These are phyloP conservation scores for Scotopteryx bipunctaria DNA, from an alignment of 2,888 invertebrate species.

Conservation along the genomic window DNA sequence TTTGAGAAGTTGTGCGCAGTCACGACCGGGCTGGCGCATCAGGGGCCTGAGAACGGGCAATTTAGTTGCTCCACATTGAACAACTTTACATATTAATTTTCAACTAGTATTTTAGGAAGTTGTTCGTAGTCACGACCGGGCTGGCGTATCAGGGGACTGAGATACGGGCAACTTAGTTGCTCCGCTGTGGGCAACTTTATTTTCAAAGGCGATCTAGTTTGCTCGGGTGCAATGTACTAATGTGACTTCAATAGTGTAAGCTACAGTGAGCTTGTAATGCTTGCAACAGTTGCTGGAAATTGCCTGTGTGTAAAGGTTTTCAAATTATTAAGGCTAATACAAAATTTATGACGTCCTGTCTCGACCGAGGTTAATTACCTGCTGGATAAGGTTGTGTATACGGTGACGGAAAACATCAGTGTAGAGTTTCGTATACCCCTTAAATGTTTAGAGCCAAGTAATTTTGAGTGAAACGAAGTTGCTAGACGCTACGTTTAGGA, in stretches of 20 bases:
- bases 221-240: too few relatives aligned
- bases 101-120: conserved; percentile 15
- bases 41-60: not conserved
- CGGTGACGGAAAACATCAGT: conserved; percentile 2
- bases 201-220: too few relatives aligned
- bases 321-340: conserved; percentile 51
- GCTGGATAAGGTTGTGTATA: not conserved
- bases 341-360: conserved; percentile 45
- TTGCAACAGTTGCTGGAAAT: not conserved
- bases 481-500: too few relatives aligned
- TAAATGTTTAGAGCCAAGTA: not conserved
- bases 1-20: conserved; percentile 43
- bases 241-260: too few relatives aligned
- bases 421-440: not conserved
- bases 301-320: not conserved
- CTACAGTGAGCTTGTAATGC: too few relatives aligned
- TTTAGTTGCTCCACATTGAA: not conserved
- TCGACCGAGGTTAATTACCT: conserved; percentile 29
- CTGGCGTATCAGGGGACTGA: conserved; percentile 38
- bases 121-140: conserved; percentile 52
- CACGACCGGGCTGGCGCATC: conserved; percentile 49
- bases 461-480: too few relatives aligned
- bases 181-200: too few relatives aligned
- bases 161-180: not conserved
- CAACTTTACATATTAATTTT: too few relatives aligned